A percentile compares a stretch with the other conserved stretches of the same genome.
These are phyloP conservation scores for Phrynocephalus forsythii DNA, from an alignment of 2,797 vertebrate species.

Conservation along the genomic window DNA sequence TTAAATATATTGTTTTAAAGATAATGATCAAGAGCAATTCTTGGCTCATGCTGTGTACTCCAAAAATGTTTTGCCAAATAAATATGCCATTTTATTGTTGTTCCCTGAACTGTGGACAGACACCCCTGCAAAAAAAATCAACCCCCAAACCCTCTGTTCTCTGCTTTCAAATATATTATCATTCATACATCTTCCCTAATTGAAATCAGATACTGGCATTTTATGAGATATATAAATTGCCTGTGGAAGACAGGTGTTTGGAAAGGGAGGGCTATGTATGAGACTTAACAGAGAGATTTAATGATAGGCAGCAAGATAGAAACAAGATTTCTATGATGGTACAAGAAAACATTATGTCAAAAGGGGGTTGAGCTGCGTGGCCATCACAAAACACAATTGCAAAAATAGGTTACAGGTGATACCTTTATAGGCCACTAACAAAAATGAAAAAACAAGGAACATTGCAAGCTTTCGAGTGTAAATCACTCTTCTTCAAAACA, in stretches of 20 bases:
- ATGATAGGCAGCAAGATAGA: neutral
- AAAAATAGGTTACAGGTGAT: no score
- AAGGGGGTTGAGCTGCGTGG: no score
- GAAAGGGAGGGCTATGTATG: neutral
- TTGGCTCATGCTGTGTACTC: constrained; percentile 11
- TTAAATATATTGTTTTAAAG: constrained; percentile 37
- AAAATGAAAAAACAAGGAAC: no score
- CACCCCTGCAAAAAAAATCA: constrained; percentile 25
- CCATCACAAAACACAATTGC: no score
- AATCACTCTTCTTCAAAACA: no score
- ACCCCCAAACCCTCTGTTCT: neutral
- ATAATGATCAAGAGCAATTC: constrained; percentile 57
- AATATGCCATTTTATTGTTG: constrained; percentile 35
- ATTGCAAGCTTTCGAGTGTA: no score
- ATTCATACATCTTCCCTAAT: neutral
- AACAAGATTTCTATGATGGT: constrained; percentile 2
- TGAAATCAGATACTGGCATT: neutral
- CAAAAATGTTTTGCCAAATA: constrained; percentile 50
- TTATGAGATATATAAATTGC: neutral
- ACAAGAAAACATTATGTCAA: neutral
- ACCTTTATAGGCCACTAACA: no score
- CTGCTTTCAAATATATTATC: neutral
- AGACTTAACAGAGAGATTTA: neutral
- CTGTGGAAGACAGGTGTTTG: neutral
- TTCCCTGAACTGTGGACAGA: constrained; percentile 41